Conservation (phyloP, 2,113 vertebrate genomes). For the Channa argus region DNA sequence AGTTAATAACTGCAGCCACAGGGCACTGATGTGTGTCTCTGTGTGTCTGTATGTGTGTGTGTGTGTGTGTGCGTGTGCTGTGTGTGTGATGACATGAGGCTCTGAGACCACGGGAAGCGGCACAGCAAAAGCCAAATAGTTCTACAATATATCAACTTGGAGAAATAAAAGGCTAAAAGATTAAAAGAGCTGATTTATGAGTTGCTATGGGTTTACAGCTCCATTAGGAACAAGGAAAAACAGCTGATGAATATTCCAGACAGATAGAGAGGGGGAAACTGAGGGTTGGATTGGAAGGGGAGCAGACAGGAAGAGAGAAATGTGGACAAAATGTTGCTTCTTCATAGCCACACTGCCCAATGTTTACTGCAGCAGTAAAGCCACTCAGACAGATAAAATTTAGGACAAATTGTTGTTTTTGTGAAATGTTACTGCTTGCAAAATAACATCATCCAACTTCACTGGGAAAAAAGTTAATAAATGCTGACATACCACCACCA, state of each 20-base stretch:
- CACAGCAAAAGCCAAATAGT: constrained; percentile 53
- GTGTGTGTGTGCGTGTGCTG: constrained; percentile 25
- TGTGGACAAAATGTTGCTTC: constrained; percentile 17
- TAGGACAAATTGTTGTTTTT: constrained; percentile 20
- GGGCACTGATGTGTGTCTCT: constrained; percentile 33
- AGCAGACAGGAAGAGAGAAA: constrained; percentile 4
- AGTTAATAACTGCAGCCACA: constrained; percentile 62
- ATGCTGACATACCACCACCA: too few species aligned
- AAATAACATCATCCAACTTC: neutral
- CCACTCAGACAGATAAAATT: neutral
- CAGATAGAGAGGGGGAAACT: constrained; percentile 11
- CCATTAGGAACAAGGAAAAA: constrained; percentile 60
- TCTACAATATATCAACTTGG: constrained; percentile 53
- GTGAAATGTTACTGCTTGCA: constrained; percentile 27
- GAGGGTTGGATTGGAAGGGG: constrained; percentile 16
- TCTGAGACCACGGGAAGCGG: constrained; percentile 52
- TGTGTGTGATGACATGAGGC: constrained; percentile 47
- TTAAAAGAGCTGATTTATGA: constrained; percentile 73
- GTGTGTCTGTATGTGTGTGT: neutral
- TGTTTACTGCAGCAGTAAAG: neutral
- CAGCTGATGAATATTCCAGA: constrained; percentile 53
- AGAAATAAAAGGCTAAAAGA: constrained; percentile 62
- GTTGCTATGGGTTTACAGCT: constrained; percentile 62
- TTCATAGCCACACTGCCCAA: constrained; percentile 1
- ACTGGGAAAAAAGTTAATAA: too few species aligned